phyloP scores from a whole-genome alignment of 2,888 invertebrate species.

The Ichneumoninae sp. region DNA sequence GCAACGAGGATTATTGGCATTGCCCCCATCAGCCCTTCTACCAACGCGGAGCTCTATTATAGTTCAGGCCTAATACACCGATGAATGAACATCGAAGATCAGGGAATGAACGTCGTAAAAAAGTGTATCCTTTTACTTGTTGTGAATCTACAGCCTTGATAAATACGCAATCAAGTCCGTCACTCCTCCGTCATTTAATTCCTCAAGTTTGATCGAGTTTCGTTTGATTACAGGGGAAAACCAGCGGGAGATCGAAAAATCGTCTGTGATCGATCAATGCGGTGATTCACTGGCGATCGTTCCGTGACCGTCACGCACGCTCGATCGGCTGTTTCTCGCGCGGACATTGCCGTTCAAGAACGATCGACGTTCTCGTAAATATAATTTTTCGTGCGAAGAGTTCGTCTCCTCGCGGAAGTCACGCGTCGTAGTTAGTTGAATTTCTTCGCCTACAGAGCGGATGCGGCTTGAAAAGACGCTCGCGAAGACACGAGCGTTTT shows the following conservation, averaged over 20 bases:
- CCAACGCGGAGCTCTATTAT: neutral
- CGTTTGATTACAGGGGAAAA: neutral
- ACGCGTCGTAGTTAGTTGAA: neutral
- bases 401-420: neutral
- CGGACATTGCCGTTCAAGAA: neutral
- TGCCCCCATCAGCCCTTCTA: neutral
- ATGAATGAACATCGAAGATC: neutral
- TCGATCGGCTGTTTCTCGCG: neutral
- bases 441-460: neutral
- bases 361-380: neutral
- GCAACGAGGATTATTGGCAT: neutral
- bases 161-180: neutral
- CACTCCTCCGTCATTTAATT: neutral
- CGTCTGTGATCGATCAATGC: neutral
- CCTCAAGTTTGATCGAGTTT: neutral
- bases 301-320: neutral
- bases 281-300: neutral
- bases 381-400: constrained; percentile 4
- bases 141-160: neutral
- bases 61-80: neutral
- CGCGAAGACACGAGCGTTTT: neutral
- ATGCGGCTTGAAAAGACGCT: neutral
- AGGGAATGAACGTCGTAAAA: neutral
- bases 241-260: neutral
- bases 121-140: neutral